Percentiles rank a stretch among this genome's conserved stretches.
Conservation (phyloP, 2,113 vertebrate genomes). For the Rhinolophus sinicus region DNA sequence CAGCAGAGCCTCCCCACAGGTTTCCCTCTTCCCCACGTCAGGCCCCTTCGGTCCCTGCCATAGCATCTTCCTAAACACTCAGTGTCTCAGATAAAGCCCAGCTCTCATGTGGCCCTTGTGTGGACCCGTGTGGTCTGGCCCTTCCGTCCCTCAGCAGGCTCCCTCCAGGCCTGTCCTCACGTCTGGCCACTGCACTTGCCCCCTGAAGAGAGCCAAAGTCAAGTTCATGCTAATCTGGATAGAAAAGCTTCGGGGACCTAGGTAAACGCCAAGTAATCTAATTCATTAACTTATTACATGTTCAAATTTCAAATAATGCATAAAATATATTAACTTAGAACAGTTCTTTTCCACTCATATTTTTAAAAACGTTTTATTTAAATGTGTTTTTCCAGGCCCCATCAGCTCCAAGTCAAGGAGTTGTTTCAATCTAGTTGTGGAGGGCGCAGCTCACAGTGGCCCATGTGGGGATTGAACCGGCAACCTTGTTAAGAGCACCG, state of each 20-base stretch:
- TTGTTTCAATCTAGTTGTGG: too few species aligned
- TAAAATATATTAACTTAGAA: not conserved
- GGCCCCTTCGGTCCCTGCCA: not conserved
- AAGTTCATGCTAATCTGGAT: not conserved
- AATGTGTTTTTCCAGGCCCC: too few species aligned
- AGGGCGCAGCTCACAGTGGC: too few species aligned
- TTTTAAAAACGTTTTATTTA: not conserved
- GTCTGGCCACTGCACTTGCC: not conserved
- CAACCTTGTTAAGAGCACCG: too few species aligned
- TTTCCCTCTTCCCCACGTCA: too few species aligned
- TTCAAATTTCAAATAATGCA: not conserved
- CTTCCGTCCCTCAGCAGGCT: not conserved
- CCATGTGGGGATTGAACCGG: too few species aligned
- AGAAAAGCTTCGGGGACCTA: not conserved
- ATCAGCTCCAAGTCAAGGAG: too few species aligned
- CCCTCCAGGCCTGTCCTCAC: not conserved
- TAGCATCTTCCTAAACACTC: not conserved
- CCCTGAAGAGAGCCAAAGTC: not conserved
- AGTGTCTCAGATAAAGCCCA: rapidly evolving
- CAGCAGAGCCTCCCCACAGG: not conserved
- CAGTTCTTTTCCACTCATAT: not conserved
- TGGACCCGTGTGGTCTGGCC: rapidly evolving
- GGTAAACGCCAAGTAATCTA: not conserved
- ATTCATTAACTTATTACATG: not conserved
- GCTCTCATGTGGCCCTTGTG: too few species aligned